Conservation (phyloP, 2,797 vertebrate genomes). For the Apogon hyalosoma region DNA sequence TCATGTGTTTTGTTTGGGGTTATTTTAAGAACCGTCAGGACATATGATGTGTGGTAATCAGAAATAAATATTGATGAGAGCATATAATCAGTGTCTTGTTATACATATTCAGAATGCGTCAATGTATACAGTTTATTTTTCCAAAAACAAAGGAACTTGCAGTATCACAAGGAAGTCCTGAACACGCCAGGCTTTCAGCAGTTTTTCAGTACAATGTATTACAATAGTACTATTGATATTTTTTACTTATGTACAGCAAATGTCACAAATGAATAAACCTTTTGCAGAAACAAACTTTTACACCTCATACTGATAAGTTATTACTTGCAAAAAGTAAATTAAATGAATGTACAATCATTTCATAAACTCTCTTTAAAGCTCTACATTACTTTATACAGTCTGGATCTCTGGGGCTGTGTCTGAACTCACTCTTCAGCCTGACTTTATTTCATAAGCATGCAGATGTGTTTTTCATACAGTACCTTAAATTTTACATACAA, state of each 20-base stretch:
- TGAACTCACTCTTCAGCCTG: neutral
- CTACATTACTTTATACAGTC: neutral
- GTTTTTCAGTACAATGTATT: slow-evolving; percentile 8
- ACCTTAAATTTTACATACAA: no score
- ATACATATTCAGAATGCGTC: neutral
- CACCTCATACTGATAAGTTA: neutral
- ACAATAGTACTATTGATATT: neutral
- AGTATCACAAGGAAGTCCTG: neutral
- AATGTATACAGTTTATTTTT: neutral
- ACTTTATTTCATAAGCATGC: neutral
- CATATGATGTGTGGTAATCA: neutral
- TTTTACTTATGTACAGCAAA: neutral
- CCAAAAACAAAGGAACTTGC: neutral
- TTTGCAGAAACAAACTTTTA: neutral
- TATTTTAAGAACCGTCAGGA: neutral
- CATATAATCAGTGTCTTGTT: slow-evolving; percentile 4
- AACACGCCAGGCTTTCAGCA: neutral
- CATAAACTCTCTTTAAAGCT: neutral
- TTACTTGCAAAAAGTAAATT: neutral
- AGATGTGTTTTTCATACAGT: no score
- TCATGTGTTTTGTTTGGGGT: neutral
- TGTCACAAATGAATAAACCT: neutral
- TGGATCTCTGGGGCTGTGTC: neutral
- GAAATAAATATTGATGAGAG: slow-evolving; percentile 42
- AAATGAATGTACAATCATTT: neutral